Evolutionary conservation across 2,113 vertebrate genomes (phyloP), one percentile per base, ranked within the genome.

Genomic region (Leptosomus discolor): DNA sequence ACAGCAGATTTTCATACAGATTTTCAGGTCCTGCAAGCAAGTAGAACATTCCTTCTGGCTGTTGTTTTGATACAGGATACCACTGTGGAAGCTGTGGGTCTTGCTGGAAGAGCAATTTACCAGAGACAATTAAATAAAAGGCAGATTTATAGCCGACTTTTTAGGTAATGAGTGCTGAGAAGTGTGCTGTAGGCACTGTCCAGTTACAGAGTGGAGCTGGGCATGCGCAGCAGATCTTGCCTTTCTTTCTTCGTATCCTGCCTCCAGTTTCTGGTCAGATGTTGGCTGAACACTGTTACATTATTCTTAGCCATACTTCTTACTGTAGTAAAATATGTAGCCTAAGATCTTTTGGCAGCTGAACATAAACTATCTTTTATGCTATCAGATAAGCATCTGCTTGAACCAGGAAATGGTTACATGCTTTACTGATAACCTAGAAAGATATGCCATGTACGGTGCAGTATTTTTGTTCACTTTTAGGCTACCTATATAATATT

Each of bases 341-440:
- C 95, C 93, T 6, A 9, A 92, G 89, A 94, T 53, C 57, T 94
- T 91, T 64, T 86, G 75, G 95, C 89, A 57, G 79, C 79, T 69
- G 57, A 73, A 24, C 46, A 60, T 19, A 41, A 85, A 50, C 8
- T 15, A 21, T 46, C 24, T 15, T 6, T n/a, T n/a, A n/a, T n/a
- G n/a, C n/a, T n/a, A 23, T 0, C 8, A 88, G 86, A 95, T 92
- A 95, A 94, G 6, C 22, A 83, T 83, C 95, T 86, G 65, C 37
- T 37, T 23, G 53, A 39, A 30, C 75, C 48, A 61, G 45, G 74
- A 92, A 37, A 2, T 32, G 32, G 46, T 56, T 92, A 48, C 29
- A 3, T 30, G 22, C 26, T 67, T 67, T 54, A 51, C 29, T 71
- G 70, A 88, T 82, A 77, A 46, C 7, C 18, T 43, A 13, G 30